Percentiles rank a stretch among this genome's conserved stretches.
phyloP scores from a whole-genome alignment of 2,113 vertebrate genomes.

The Anguilla rostrata region DNA sequence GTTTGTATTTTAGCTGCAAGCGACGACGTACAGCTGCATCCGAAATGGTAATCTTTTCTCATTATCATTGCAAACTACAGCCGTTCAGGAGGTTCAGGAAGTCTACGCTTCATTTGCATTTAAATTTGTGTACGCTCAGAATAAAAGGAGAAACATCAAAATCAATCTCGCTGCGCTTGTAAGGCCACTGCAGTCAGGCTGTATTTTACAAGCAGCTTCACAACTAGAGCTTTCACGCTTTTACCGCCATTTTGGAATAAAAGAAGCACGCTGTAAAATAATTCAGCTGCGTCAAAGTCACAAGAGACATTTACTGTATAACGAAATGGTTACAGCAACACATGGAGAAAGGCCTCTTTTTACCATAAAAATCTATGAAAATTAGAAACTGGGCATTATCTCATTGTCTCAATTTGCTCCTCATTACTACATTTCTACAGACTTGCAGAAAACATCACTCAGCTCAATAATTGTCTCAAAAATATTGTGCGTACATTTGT shows the following conservation, averaged over 20 bases:
- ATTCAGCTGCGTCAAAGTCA: conserved; percentile 4
- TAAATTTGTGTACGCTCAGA: neutral
- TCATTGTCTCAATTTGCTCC: neutral
- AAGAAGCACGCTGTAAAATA: conserved; percentile 21
- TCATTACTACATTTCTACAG: neutral
- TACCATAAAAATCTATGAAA: neutral
- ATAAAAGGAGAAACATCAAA: conserved; percentile 11
- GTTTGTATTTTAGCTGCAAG: neutral
- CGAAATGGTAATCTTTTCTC: neutral
- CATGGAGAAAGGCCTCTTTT: conserved; percentile 18
- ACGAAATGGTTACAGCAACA: neutral
- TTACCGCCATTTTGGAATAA: conserved; percentile 6
- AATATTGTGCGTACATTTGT: neutral
- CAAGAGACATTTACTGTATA: conserved; percentile 16
- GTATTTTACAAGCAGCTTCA: conserved; percentile 6
- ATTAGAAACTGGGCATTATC: neutral
- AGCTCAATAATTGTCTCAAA: neutral
- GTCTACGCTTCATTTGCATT: neutral
- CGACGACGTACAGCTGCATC: neutral
- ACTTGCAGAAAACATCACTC: conserved; percentile 1
- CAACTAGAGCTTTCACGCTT: conserved; percentile 5
- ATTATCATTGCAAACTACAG: neutral
- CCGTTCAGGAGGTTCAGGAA: neutral
- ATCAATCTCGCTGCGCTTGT: neutral
- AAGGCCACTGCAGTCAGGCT: neutral